Evolutionary conservation across 2,888 invertebrate species (phyloP).

Genomic region (Rhagonycha fulva): DNA sequence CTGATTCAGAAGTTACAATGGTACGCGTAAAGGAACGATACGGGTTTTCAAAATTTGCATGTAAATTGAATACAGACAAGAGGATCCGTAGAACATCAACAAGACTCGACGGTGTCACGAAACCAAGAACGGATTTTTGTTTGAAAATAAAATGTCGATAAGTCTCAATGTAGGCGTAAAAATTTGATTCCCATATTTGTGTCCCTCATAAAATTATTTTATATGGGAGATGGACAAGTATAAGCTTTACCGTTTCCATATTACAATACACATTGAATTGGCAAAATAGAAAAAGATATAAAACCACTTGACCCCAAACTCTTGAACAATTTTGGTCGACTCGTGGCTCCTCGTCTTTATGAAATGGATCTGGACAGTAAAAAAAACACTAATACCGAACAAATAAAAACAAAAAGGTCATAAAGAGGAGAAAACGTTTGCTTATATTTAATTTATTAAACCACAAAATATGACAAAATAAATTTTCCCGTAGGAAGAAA

Average conservation of each 20-base stretch:
- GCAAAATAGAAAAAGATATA: constrained; percentile 19
- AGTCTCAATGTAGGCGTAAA: constrained; percentile 7
- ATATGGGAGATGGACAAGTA: constrained; percentile 26
- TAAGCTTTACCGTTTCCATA: constrained; percentile 24
- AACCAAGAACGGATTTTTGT: constrained; percentile 19
- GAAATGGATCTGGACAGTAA: constrained; percentile 24
- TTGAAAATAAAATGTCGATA: constrained; percentile 21
- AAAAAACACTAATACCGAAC: constrained; percentile 24
- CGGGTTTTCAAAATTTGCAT: constrained; percentile 36
- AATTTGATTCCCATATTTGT: constrained; percentile 11
- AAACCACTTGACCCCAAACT: constrained; percentile 22
- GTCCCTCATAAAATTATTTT: constrained; percentile 26
- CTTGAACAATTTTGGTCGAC: constrained; percentile 19
- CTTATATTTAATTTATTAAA: not conserved
- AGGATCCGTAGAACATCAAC: constrained; percentile 25
- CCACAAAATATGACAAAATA: not conserved
- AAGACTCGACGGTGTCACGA: constrained; percentile 19
- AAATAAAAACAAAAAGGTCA: not conserved
- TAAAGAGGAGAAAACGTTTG: not conserved
- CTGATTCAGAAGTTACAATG: constrained; percentile 21
- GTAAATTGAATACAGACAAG: constrained; percentile 40
- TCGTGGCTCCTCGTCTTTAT: constrained; percentile 14
- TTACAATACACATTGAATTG: constrained; percentile 17
- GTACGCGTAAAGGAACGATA: constrained; percentile 18
- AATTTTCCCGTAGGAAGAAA: not conserved